Conservation (phyloP, 2,888 invertebrate genomes). For the Lasioglossum pauxillum region DNA sequence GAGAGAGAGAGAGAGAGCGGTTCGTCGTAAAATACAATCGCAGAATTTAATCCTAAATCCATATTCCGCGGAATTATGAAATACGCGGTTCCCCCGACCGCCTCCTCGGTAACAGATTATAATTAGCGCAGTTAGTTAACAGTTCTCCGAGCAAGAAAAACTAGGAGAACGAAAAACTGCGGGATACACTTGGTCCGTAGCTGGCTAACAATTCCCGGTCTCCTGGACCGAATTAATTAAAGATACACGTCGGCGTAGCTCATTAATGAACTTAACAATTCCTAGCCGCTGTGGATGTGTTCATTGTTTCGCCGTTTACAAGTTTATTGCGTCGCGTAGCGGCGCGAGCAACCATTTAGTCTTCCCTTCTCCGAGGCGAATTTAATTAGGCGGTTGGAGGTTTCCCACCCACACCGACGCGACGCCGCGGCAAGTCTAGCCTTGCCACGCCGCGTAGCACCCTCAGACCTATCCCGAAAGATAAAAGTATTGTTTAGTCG, state of each 20-base stretch:
- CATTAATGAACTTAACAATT: slow-evolving; percentile 39
- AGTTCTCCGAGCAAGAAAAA: background rate
- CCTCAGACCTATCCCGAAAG: slow-evolving; percentile 42
- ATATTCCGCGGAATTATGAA: slow-evolving; percentile 4
- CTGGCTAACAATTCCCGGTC: background rate
- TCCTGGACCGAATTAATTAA: slow-evolving; percentile 31
- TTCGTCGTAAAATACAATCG: slow-evolving; percentile 4
- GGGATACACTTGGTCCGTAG: background rate
- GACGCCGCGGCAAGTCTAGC: background rate
- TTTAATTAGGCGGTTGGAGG: slow-evolving; percentile 45
- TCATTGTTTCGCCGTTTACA: slow-evolving; percentile 37
- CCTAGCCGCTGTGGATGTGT: slow-evolving; percentile 1
- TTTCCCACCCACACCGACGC: background rate
- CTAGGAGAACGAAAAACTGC: background rate
- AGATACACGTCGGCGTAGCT: slow-evolving; percentile 14
- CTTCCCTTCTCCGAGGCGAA: slow-evolving; percentile 15
- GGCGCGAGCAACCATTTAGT: slow-evolving; percentile 11
- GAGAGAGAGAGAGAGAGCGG: background rate
- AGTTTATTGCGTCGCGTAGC: slow-evolving; percentile 40
- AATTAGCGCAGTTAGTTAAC: background rate
- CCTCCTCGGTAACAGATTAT: background rate
- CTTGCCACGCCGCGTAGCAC: background rate
- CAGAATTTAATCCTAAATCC: slow-evolving; percentile 11
- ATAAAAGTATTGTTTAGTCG: slow-evolving; percentile 60
- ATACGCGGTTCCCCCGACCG: background rate